A percentile compares a stretch with the other conserved stretches of the same genome.
phyloP scores from a whole-genome alignment of 1,140 invertebrate species.

The Apolygus lucorum region DNA sequence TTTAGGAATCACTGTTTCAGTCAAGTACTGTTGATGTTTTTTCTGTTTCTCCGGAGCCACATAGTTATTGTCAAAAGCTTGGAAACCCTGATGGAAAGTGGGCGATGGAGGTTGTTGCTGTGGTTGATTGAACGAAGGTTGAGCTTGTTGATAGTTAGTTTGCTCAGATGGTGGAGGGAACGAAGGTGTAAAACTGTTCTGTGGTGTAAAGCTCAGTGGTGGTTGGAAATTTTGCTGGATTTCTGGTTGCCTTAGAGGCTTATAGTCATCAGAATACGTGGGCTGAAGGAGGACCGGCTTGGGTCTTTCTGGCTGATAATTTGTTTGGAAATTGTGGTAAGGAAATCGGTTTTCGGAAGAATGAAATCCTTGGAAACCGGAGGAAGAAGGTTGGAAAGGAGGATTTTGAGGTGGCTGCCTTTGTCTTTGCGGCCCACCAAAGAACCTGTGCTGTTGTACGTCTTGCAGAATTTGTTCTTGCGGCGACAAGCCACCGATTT shows the following conservation, averaged over 20 bases:
- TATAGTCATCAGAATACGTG: conserved; percentile 6
- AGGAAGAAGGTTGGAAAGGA: neutral
- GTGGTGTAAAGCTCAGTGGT: neutral
- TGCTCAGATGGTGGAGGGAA: conserved; percentile 25
- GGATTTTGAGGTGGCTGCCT: conserved; percentile 5
- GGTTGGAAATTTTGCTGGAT: conserved; percentile 17
- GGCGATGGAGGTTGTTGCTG: conserved; percentile 18
- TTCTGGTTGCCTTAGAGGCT: conserved; percentile 33
- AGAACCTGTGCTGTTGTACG: conserved; percentile 34
- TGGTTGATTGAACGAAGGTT: conserved; percentile 26
- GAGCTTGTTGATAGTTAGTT: conserved; percentile 36
- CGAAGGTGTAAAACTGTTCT: conserved; percentile 35
- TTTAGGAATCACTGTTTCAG: conserved; percentile 5
- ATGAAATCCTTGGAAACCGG: conserved; percentile 38
- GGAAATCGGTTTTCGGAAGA: conserved; percentile 34
- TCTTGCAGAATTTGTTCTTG: conserved; percentile 36
- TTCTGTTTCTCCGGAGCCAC: conserved; percentile 32
- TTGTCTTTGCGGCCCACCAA: conserved; percentile 5
- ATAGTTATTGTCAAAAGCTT: conserved; percentile 25
- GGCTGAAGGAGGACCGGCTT: conserved; percentile 22
- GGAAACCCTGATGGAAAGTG: conserved; percentile 29
- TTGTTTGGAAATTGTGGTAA: conserved; percentile 30
- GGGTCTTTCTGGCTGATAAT: conserved; percentile 31
- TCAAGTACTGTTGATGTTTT: conserved; percentile 33
- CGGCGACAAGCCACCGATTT: conserved; percentile 32